phyloP scores from a whole-genome alignment of 2,113 vertebrate genomes.

The Garra rufa region DNA sequence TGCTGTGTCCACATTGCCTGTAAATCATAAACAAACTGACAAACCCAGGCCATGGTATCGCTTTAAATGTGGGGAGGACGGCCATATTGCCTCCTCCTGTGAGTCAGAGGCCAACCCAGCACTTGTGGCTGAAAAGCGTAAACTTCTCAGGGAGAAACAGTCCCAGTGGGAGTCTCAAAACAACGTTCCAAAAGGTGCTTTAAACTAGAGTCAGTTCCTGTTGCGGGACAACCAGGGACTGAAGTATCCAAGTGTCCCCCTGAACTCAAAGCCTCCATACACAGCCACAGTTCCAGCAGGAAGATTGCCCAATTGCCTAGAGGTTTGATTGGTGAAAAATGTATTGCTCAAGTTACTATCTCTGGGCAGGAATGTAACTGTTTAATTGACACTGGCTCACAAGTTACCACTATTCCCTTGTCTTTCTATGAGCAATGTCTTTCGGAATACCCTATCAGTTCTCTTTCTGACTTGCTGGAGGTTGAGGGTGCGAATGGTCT shows the following conservation, averaged over 20 bases:
- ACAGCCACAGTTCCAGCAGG: background rate
- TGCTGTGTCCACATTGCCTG: too few species aligned
- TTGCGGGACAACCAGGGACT: too few species aligned
- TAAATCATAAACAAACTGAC: too few species aligned
- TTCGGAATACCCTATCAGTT: background rate
- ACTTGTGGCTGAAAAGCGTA: too few species aligned
- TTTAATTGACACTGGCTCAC: slow-evolving; percentile 6
- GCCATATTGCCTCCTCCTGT: too few species aligned
- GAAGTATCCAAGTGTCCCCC: background rate
- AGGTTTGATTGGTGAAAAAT: background rate
- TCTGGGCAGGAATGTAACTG: background rate
- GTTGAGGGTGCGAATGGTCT: background rate
- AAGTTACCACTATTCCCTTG: background rate
- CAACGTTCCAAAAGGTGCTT: background rate
- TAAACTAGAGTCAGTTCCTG: background rate
- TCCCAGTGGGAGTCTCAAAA: background rate
- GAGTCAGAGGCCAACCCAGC: too few species aligned
- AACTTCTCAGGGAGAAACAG: too few species aligned
- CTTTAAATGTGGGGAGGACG: too few species aligned
- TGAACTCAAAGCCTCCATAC: background rate
- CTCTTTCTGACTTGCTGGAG: background rate
- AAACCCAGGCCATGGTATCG: too few species aligned
- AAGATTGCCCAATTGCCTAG: background rate
- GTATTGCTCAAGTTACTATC: background rate
- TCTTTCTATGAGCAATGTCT: background rate